Evolutionary conservation across 2,888 invertebrate species (phyloP).

Genomic region (Pimpla rufipes): DNA sequence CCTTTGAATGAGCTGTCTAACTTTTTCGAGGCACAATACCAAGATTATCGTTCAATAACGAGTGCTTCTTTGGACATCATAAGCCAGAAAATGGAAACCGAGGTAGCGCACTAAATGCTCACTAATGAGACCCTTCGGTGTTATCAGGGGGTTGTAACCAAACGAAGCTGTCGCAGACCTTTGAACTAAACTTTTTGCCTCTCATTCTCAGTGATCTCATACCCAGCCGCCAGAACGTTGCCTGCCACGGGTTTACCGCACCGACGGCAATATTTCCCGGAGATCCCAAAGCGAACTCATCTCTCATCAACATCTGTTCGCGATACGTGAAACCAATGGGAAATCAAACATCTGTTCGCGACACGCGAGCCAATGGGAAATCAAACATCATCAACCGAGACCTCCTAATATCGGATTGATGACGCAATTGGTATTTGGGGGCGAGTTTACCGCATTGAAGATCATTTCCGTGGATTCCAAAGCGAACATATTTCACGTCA

Average conservation of each 20-base stretch:
- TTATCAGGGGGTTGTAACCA: not conserved
- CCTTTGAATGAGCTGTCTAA: too few species aligned
- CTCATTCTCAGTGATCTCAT: not conserved
- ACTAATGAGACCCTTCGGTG: too few species aligned
- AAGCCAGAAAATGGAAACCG: too few species aligned
- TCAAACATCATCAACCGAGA: constrained; percentile 60
- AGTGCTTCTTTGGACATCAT: too few species aligned
- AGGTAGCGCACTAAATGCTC: too few species aligned
- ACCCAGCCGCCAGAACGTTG: not conserved
- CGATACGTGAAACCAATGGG: constrained; percentile 30
- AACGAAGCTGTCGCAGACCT: not conserved
- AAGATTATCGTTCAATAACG: too few species aligned
- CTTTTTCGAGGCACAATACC: too few species aligned
- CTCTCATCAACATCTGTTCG: constrained; percentile 40
- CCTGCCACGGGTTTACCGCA: not conserved
- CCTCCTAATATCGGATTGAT: constrained; percentile 55
- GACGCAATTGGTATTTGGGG: too few species aligned
- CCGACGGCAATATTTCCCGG: not conserved
- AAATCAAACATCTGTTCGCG: not conserved
- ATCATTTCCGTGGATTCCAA: too few species aligned
- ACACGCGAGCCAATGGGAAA: constrained; percentile 63
- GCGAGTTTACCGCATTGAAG: too few species aligned
- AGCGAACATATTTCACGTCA: too few species aligned
- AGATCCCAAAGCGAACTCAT: not conserved
- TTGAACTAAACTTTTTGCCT: not conserved